Evolutionary conservation across 2,888 invertebrate species (phyloP).

Genomic region (Apamea sordens): DNA sequence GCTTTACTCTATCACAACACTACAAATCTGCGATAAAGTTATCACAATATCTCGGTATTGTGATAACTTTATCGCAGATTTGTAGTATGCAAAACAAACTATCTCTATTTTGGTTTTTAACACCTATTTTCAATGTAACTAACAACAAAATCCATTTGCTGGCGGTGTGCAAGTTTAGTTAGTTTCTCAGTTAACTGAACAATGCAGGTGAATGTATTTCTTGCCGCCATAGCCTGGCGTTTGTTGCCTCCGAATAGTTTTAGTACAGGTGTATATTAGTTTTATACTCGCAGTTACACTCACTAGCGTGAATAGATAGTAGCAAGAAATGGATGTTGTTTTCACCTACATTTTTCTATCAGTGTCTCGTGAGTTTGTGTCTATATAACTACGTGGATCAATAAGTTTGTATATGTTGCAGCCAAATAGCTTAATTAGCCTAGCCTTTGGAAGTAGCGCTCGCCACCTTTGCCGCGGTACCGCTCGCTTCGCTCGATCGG

Average conservation of each 20-base stretch:
- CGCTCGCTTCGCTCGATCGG: not conserved
- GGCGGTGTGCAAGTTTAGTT: slow-evolving; percentile 45
- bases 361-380: not conserved
- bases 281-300: slow-evolving; percentile 25
- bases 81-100: not conserved
- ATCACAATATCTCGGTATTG: no score
- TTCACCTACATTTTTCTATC: not conserved
- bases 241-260: slow-evolving; percentile 48
- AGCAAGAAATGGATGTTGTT: slow-evolving; percentile 13
- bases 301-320: not conserved
- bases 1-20: not conserved
- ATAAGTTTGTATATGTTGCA: not conserved
- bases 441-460: not conserved
- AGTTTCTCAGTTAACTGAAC: slow-evolving; percentile 65
- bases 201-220: slow-evolving; percentile 63
- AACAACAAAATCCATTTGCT: slow-evolving; percentile 43
- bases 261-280: slow-evolving; percentile 39
- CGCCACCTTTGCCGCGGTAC: not conserved
- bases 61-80: no score
- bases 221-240: slow-evolving; percentile 49
- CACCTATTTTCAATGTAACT: slow-evolving; percentile 34
- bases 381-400: not conserved
- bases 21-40: not conserved
- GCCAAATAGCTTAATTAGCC: not conserved
- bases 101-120: slow-evolving; percentile 15